A percentile compares a stretch with the other conserved stretches of the same genome.
These are phyloP conservation scores for Elachura formosa DNA, from an alignment of 2,113 vertebrate species.

Conservation along the genomic window DNA sequence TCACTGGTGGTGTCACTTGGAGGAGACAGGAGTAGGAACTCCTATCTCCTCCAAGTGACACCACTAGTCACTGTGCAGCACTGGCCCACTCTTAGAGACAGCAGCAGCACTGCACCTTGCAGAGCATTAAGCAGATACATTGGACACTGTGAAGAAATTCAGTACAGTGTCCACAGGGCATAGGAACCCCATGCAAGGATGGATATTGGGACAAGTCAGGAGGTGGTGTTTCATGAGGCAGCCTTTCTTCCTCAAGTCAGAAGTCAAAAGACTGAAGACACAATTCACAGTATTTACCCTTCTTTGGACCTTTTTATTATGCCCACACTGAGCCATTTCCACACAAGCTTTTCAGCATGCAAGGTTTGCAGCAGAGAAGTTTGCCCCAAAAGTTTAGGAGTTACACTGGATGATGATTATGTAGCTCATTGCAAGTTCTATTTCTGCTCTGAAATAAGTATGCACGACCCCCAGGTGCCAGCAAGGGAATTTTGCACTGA, in stretches of 20 bases:
- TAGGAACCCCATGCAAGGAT: fast-evolving
- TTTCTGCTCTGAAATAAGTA: background rate
- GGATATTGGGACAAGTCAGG: background rate
- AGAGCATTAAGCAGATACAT: background rate
- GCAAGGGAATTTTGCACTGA: background rate
- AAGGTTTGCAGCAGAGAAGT: background rate
- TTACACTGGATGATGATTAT: background rate
- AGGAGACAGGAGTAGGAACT: fast-evolving
- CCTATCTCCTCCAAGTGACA: no score
- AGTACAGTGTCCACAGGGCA: fast-evolving
- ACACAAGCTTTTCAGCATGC: background rate
- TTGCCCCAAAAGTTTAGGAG: background rate
- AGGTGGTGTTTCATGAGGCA: background rate
- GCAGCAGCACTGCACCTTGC: background rate
- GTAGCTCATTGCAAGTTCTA: background rate
- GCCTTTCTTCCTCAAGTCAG: background rate
- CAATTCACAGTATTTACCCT: background rate
- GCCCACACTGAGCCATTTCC: background rate
- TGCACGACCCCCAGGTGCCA: background rate
- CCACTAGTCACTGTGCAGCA: background rate
- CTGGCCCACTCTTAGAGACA: background rate
- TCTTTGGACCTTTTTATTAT: background rate
- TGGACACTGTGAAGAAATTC: background rate
- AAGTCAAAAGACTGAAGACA: background rate
- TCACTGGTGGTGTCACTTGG: background rate